These are phyloP conservation scores for Eidolon helvum DNA, from an alignment of 2,113 vertebrate species.

Conservation along the genomic window DNA sequence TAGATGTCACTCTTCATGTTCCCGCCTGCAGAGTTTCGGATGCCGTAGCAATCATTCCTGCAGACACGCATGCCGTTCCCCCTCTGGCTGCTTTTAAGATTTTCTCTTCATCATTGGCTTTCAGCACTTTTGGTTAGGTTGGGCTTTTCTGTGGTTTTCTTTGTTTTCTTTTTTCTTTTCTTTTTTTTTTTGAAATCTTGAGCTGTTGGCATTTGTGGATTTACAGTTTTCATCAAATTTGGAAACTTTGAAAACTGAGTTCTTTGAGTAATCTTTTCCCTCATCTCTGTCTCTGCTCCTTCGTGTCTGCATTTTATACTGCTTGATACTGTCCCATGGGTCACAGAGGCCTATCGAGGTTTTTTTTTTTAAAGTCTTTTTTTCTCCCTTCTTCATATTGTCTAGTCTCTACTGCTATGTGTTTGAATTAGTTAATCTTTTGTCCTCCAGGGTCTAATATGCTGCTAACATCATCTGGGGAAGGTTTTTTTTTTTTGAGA, in stretches of 20 bases:
- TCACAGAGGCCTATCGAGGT: neutral
- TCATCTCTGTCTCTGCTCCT: neutral
- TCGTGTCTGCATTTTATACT: too few relatives aligned
- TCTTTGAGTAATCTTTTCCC: neutral
- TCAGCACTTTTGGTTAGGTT: neutral
- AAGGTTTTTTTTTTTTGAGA: neutral
- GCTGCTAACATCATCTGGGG: neutral
- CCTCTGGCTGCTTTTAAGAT: neutral
- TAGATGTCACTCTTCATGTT: neutral
- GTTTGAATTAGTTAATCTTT: neutral
- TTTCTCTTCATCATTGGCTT: neutral
- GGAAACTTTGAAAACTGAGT: neutral
- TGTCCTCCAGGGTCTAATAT: neutral
- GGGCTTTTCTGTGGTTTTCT: neutral
- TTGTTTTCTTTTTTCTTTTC: neutral
- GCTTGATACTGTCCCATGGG: too few relatives aligned
- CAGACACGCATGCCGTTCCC: accelerated
- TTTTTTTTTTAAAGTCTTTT: neutral
- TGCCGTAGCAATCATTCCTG: neutral
- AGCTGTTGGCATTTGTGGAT: neutral
- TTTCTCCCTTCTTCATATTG: neutral
- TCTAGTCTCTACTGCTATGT: neutral
- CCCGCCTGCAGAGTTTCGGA: neutral
- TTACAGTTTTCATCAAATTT: neutral
- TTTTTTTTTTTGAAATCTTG: neutral